Percentiles rank a stretch among this genome's conserved stretches.
Evolutionary conservation across 2,797 vertebrate genomes (phyloP).

Genomic region (Aldrovandia affinis): DNA sequence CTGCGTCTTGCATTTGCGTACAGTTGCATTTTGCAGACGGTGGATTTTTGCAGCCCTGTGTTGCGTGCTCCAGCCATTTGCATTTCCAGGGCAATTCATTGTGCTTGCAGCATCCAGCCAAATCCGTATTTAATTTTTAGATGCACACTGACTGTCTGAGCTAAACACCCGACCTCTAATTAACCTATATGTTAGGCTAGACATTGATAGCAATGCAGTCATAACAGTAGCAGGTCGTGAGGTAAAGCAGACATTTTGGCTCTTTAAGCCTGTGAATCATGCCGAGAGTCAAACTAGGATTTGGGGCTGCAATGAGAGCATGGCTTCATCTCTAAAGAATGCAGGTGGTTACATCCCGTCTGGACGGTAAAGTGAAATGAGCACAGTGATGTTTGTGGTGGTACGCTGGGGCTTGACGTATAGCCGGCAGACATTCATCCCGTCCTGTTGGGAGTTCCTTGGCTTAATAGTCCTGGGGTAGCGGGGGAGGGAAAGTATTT

Average conservation of each 20-base stretch:
- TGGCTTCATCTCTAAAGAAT: conserved; percentile 3
- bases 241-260: background rate
- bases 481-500: no score
- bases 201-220: background rate
- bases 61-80: no score
- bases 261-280: background rate
- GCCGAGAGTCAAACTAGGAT: background rate
- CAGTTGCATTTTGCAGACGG: no score
- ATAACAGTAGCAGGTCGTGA: background rate
- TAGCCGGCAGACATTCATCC: background rate
- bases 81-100: no score
- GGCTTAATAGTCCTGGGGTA: background rate
- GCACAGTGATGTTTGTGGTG: background rate
- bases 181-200: background rate
- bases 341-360: conserved; percentile 12
- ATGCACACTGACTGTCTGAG: background rate
- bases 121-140: background rate
- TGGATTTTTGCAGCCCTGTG: no score
- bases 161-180: background rate
- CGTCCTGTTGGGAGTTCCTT: background rate
- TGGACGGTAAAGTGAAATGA: background rate
- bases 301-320: background rate
- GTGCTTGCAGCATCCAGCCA: background rate
- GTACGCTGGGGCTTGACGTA: no score
- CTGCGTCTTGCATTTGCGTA: background rate